A percentile compares a stretch with the other conserved stretches of the same genome.
phyloP scores from a whole-genome alignment of 2,113 vertebrate species.

The Ammospiza caudacuta region DNA sequence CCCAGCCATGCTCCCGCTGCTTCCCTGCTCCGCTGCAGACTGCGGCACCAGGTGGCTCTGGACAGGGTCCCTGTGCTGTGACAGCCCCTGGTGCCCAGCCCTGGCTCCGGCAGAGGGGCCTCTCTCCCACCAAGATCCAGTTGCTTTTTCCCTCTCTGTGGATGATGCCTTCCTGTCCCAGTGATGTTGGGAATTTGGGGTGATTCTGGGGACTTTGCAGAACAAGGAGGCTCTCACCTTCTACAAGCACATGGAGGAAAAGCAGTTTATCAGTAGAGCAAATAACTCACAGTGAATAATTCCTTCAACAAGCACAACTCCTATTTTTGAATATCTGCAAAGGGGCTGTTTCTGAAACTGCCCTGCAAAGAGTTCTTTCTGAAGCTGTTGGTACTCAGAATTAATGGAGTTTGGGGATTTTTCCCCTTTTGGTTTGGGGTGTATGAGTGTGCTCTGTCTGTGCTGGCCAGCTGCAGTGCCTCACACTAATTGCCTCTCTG shows the following conservation, averaged over 20 bases:
- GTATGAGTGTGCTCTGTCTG: rapidly evolving
- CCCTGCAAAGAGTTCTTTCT: not conserved
- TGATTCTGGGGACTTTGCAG: not conserved
- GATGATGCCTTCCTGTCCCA: rapidly evolving
- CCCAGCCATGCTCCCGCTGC: not conserved
- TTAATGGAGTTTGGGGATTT: not conserved
- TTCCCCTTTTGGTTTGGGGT: not conserved
- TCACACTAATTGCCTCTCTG: not conserved
- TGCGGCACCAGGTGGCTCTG: not conserved
- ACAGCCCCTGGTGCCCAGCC: no score
- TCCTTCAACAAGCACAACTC: not conserved
- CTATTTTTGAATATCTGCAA: not conserved
- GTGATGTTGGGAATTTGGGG: not conserved
- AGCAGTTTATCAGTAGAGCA: not conserved
- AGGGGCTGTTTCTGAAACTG: not conserved
- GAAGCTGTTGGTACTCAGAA: not conserved
- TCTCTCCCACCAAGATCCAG: rapidly evolving
- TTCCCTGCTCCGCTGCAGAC: not conserved
- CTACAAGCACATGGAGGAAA: not conserved
- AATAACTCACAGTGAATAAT: not conserved
- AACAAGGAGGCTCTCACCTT: not conserved
- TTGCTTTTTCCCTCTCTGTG: rapidly evolving
- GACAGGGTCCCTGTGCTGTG: rapidly evolving
- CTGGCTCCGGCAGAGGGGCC: not conserved
- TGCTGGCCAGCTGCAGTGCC: not conserved